Conservation (phyloP, 1,140 invertebrate genomes). For the Pseudachorutes palmiensis region DNA sequence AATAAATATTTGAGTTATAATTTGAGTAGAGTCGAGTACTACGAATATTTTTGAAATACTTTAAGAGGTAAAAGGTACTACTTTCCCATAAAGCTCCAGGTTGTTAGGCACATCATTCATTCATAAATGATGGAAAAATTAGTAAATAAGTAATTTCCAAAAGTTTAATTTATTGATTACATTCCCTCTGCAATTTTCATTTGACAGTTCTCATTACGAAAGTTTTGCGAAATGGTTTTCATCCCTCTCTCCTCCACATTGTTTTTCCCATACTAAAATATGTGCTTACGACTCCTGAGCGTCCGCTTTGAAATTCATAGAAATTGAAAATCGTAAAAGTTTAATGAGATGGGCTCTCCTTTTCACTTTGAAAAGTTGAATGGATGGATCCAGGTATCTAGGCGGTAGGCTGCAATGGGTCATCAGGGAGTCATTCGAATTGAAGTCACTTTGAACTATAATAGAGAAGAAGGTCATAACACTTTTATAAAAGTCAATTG, state of each 20-base stretch:
- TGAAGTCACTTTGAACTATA: not conserved
- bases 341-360: not conserved
- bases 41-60: no score
- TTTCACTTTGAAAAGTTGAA: not conserved
- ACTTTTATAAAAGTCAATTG: not conserved
- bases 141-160: no score
- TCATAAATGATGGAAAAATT: not conserved
- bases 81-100: not conserved
- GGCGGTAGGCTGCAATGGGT: no score
- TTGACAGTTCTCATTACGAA: not conserved
- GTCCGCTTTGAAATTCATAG: conserved; percentile 1
- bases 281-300: not conserved
- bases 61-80: not conserved
- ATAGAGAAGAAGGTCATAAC: no score
- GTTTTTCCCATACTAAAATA: not conserved
- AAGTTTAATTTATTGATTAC: no score
- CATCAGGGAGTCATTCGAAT: not conserved
- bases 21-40: no score
- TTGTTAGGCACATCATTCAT: not conserved
- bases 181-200: no score
- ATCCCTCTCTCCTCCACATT: not conserved
- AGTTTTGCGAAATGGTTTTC: not conserved
- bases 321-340: not conserved
- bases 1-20: no score
- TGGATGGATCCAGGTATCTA: no score